phyloP scores from a whole-genome alignment of 2,888 invertebrate genomes.

The Camptogramma bilineatum region DNA sequence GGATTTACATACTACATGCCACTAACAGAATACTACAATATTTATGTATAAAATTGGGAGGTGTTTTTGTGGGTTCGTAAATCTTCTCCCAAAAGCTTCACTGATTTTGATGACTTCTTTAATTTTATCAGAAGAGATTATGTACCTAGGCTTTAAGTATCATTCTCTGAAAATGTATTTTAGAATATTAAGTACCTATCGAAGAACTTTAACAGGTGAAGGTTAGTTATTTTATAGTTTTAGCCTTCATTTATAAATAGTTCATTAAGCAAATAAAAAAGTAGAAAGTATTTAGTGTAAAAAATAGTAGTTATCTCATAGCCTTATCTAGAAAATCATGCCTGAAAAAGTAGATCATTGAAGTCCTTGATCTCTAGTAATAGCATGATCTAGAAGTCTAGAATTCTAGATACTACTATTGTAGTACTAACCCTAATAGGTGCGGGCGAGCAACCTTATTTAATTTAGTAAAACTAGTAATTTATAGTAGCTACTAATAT shows the following conservation, averaged over 20 bases:
- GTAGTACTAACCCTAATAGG: conserved; percentile 50
- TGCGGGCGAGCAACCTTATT: conserved; percentile 74
- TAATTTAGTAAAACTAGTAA: conserved; percentile 35
- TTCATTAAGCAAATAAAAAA: conserved; percentile 12
- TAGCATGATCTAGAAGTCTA: conserved; percentile 65
- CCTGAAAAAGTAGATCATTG: conserved; percentile 19
- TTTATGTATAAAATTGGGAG: neutral
- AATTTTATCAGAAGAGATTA: too few relatives aligned
- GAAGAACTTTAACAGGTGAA: neutral
- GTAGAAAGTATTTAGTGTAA: conserved; percentile 18
- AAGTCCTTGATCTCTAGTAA: conserved; percentile 47
- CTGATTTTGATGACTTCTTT: too few relatives aligned
- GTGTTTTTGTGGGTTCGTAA: too few relatives aligned
- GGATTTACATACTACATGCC: neutral
- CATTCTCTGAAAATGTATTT: too few relatives aligned
- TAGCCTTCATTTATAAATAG: conserved; percentile 23
- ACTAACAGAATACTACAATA: neutral
- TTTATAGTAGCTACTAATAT: conserved; percentile 37
- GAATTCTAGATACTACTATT: conserved; percentile 39
- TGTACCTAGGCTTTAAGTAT: too few relatives aligned
- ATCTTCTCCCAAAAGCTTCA: too few relatives aligned
- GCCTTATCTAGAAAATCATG: conserved; percentile 20
- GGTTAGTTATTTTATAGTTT: neutral
- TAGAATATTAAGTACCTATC: too few relatives aligned
- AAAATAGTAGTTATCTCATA: conserved; percentile 25